Evolutionary conservation across 2,113 vertebrate genomes (phyloP), one percentile per base, ranked within the genome.

Genomic region (Serinus canaria): DNA sequence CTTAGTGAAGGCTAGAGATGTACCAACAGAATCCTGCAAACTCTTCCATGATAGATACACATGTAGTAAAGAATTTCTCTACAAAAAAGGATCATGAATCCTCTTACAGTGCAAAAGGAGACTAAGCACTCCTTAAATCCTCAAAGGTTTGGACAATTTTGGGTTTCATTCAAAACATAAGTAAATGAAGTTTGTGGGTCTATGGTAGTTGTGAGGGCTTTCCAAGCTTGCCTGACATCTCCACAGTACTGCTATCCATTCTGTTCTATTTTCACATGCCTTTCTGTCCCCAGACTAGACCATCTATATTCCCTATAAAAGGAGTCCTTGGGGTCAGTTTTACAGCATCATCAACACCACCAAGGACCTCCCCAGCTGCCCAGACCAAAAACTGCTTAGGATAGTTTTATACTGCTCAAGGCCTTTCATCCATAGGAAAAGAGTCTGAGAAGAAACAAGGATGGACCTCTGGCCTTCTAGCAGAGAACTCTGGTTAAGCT

Each of bases 151-250:
- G 46, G 31, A n/a, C 27, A 77, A 85, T 18, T 25, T 44, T 0
- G 31, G 41, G 11, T 16, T 47, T 78, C 39, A 78, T 46, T 53
- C n/a, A 35, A 68, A 47, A 84, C 52, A 10, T 20, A 49, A 49
- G 13, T 28, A 69, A 70, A 52, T 0, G 0, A 75, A 16, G 7
- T 49, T 64, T 79, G 28, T 24, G 31, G 4, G 17, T 66, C 46
- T 81, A 18, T 28, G 9, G 50, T 27, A 75, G 56, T 21, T 49
- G 43, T 13, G 25, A 47, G 6, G 43, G 21, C 14, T 85, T 87
- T 85, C n/a, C 24, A 62, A 80, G 31, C 11, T 11, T 5, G 20
- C 53, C 19, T 2, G 2, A 47, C 41, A 85, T 17, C 33, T 89
- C 44, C 41, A 68, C 3, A 59, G 52, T 13, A 23, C 22, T 39